These are phyloP conservation scores for Actinia tenebrosa DNA, from an alignment of 64 coral and sea anemone species.

Conservation along the genomic window DNA sequence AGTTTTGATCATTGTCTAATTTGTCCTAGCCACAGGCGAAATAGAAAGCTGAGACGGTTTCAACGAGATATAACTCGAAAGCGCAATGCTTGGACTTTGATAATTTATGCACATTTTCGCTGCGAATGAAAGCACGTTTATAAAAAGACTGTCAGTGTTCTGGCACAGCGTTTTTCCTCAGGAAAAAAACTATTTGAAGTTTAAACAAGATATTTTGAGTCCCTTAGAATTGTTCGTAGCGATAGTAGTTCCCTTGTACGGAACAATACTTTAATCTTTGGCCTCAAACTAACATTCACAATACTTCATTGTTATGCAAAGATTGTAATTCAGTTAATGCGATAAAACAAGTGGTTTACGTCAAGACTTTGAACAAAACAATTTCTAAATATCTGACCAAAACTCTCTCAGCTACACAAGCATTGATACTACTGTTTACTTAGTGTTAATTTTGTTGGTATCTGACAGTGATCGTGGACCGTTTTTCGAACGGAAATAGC, in stretches of 20 bases:
- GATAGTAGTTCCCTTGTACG: constrained; percentile 30
- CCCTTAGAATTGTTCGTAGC: constrained; percentile 46
- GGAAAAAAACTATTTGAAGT: constrained; percentile 28
- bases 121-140: constrained; percentile 46
- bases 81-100: constrained; percentile 21
- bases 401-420: constrained; percentile 44
- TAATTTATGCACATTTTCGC: constrained; percentile 85
- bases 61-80: constrained; percentile 36
- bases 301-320: constrained; percentile 92
- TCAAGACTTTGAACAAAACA: constrained; percentile 88
- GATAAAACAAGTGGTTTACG: constrained; percentile 96
- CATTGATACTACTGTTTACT: constrained; percentile 56
- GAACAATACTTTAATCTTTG: constrained; percentile 91
- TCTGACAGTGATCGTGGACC: neutral
- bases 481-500: constrained; percentile 17
- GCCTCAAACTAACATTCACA: constrained; percentile 83
- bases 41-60: constrained; percentile 53
- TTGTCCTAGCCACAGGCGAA: constrained; percentile 27
- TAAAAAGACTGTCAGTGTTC: constrained; percentile 44
- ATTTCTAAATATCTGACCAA: constrained; percentile 93
- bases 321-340: constrained; percentile 99
- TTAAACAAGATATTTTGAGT: neutral
- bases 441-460: neutral
- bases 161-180: neutral
- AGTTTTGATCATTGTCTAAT: constrained; percentile 12